These are phyloP conservation scores for Hydrotaea diabolus DNA, from an alignment of 2,888 invertebrate genomes.

Conservation along the genomic window DNA sequence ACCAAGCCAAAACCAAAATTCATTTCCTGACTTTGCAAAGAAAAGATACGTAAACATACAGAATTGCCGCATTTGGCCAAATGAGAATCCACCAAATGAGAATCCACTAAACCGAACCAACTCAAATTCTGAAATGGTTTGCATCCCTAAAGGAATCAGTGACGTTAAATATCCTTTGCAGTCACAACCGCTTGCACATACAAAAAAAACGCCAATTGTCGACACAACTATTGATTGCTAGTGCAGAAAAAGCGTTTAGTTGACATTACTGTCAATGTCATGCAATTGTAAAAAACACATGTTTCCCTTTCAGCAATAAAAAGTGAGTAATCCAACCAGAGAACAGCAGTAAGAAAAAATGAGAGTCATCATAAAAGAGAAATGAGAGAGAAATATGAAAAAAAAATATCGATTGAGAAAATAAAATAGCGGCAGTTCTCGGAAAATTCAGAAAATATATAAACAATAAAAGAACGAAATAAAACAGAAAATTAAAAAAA, in stretches of 20 bases:
- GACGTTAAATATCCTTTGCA: too few species aligned
- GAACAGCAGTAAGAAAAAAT: neutral
- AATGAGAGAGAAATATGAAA: neutral
- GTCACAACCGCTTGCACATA: too few species aligned
- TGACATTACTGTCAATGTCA: conserved; percentile 50
- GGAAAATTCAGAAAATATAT: neutral
- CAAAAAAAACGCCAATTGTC: neutral
- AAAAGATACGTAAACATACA: too few species aligned
- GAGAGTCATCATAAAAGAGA: conserved; percentile 1
- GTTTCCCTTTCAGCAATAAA: conserved; percentile 39
- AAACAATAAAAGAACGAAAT: neutral
- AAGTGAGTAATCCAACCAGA: conserved; percentile 9
- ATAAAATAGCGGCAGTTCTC: conserved; percentile 12
- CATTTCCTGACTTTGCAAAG: too few species aligned
- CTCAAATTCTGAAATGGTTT: too few species aligned
- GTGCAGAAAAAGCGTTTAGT: conserved; percentile 45
- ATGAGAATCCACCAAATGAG: too few species aligned
- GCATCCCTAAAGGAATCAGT: too few species aligned
- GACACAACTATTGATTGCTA: neutral
- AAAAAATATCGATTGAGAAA: conserved; percentile 18
- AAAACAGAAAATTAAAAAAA: neutral
- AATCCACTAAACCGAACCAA: too few species aligned
- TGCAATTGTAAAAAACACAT: conserved; percentile 50
- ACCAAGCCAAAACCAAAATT: too few species aligned
- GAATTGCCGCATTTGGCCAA: too few species aligned